These are phyloP conservation scores for Sarcophaga peregrina DNA, from an alignment of 1,140 invertebrate species.

Conservation along the genomic window DNA sequence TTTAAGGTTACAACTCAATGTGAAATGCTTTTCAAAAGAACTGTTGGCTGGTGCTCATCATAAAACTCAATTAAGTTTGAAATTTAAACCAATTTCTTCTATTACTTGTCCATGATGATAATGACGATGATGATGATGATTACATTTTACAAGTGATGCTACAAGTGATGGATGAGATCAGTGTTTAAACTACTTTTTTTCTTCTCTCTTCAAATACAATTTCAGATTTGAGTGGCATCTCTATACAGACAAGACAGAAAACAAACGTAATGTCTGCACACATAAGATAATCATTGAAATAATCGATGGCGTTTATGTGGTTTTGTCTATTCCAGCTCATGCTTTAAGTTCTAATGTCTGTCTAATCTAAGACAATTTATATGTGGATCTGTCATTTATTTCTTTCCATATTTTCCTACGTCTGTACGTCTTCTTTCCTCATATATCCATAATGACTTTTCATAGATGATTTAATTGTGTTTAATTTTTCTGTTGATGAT, in stretches of 20 bases:
- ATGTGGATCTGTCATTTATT: background rate
- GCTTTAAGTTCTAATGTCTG: background rate
- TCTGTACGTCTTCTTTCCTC: background rate
- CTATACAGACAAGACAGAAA: background rate
- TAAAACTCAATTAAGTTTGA: slow-evolving; percentile 38
- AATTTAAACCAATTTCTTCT: slow-evolving; percentile 35
- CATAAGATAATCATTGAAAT: background rate
- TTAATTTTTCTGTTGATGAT: background rate
- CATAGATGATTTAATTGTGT: slow-evolving; percentile 15
- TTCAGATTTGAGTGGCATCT: too few relatives aligned
- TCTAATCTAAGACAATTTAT: background rate
- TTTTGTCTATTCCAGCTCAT: background rate
- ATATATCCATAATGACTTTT: slow-evolving; percentile 1
- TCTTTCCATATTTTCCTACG: background rate
- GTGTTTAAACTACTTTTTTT: background rate
- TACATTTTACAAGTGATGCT: slow-evolving; percentile 16
- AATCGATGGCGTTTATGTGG: background rate
- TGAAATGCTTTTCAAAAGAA: background rate
- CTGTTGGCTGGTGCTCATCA: background rate
- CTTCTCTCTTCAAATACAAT: too few relatives aligned
- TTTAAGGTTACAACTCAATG: too few relatives aligned
- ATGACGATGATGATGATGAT: background rate
- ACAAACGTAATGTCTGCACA: background rate
- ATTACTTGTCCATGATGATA: too few relatives aligned
- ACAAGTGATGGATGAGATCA: background rate